Percentiles rank a stretch among this genome's conserved stretches.
Conservation (phyloP, 2,797 vertebrate genomes). For the Smutsia temminckii region DNA sequence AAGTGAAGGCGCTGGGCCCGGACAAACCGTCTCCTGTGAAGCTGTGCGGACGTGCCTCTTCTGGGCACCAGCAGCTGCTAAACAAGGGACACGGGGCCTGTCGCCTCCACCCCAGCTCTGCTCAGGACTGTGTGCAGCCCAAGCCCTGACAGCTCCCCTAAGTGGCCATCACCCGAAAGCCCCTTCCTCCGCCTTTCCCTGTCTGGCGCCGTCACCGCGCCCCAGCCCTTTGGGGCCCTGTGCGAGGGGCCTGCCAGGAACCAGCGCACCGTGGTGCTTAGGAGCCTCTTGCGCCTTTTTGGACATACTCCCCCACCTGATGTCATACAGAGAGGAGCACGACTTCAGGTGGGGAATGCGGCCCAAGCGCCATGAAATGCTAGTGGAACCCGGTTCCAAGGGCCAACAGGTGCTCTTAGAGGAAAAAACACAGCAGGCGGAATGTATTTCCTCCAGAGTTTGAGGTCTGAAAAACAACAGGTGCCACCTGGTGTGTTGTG, state of each 20-base stretch:
- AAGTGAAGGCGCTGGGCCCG: not conserved
- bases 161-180: fast-evolving
- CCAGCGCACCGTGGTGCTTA: not conserved
- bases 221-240: not conserved
- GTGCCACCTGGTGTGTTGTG: constrained; percentile 18
- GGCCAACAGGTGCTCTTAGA: not conserved
- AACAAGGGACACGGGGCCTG: not conserved
- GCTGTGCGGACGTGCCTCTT: not conserved
- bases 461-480: constrained; percentile 64
- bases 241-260: not conserved
- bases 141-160: not conserved
- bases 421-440: not conserved
- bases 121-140: not conserved
- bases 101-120: fast-evolving
- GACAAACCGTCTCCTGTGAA: not conserved
- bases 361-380: fast-evolving
- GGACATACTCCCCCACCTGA: not conserved
- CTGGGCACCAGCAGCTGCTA: not conserved
- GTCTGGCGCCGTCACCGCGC: fast-evolving
- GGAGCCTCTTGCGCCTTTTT: not conserved
- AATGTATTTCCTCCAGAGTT: not conserved
- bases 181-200: not conserved
- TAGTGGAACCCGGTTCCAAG: not conserved
- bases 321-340: not conserved
- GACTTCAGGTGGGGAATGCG: not conserved